Base-by-base conservation (phyloP, 1,140 invertebrate genomes). In the Andrena cerasifolii region DNA sequence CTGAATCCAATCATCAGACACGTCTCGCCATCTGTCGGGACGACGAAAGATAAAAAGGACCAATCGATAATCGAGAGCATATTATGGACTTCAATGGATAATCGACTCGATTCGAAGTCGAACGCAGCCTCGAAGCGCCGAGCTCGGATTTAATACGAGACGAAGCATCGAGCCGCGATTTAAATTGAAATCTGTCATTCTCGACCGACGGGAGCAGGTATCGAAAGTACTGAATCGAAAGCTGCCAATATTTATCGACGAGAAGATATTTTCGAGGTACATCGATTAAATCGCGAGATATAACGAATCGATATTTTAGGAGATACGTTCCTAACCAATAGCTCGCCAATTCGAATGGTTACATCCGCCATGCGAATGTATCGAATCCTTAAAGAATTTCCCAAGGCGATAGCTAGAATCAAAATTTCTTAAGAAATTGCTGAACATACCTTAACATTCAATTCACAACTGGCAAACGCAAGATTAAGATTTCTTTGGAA, bases 201-300 rank as follows among this genome's bases (percentile, higher is more conserved):
- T 67, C 66, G 68, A 77, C 54, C 43, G 49, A 70, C 67, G 26
- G 49, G 47, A 79, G 56, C 77, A 83, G 71, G 59, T 78, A 72
- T 84, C 82, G 85, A 86, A 87, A 87, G 83, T 87, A 87, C 70
- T 87, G 79, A 77, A 85, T 85, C 67, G 81, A 83, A 82, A 81
- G 81, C 80, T 83, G 80, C 81, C 81, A 82, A 82, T 58, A 72
- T 45, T 78, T 78, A 82, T 78, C 33, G 33, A 76, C 6, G 62
- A 47, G 61, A 14, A 36, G 54, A 47, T 58, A 47, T 67, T 33
- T 74, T 65, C 47, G 26, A 43, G 33, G n/a, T 21, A 40, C 24
- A 40, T 40, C 61, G 71, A 66, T 74, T n/a, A 49, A 28, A 63
- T 28, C 58, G 21, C 6, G 31, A 21, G 21, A 0, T 49, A 0